Base-by-base conservation (phyloP, 2,797 vertebrate species). In the Enteromius radiatus region DNA sequence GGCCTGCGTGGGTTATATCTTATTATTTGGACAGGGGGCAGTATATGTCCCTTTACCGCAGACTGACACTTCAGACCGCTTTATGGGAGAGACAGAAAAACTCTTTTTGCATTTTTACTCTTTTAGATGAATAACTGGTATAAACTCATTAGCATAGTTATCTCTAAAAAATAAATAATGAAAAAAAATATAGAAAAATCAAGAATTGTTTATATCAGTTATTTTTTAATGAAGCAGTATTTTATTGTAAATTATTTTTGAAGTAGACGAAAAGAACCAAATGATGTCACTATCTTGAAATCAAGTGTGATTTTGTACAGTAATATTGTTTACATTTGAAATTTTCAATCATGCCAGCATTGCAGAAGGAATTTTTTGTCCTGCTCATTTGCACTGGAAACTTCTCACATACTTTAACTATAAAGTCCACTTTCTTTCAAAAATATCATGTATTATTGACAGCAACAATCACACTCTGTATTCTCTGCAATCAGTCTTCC, bases 21-120 rank as follows among this genome's bases (percentile, higher is more conserved):
- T 23, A 36, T 33, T 15, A n/a, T 61, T 23, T 61, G 64, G 81
- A n/a, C 81, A 83, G 81, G 74, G 81, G 81, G 81, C 81, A 67
- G 74, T 69, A 67, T 82, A 17, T 82, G 33, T 74, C 33, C 59
- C 61, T 54, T 19, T 54, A 68, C 52, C 9, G 2, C 31, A 17
- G 36, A 33, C 28, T 45, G 52, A 49, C 73, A 8, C 12, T 38
- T 49, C 38, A 47, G 26, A 23, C 4, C 26, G 41, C 28, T 36
- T 19, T 23, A 67, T 38, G 23, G 69, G 21, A 26, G 52, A 71
- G 23, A 8, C 36, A 70, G 15, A 15, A 33, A 64, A 21, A 45
- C 9, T 33, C 9, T 54, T 52, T 54, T n/a, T 54, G n/a, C 7
- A 54, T 4, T n/a, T 5, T 36, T 36, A 10, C 17, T 33, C 69